Conservation (phyloP, 2,797 vertebrate species). For the Parotocinclus haroldoi region DNA sequence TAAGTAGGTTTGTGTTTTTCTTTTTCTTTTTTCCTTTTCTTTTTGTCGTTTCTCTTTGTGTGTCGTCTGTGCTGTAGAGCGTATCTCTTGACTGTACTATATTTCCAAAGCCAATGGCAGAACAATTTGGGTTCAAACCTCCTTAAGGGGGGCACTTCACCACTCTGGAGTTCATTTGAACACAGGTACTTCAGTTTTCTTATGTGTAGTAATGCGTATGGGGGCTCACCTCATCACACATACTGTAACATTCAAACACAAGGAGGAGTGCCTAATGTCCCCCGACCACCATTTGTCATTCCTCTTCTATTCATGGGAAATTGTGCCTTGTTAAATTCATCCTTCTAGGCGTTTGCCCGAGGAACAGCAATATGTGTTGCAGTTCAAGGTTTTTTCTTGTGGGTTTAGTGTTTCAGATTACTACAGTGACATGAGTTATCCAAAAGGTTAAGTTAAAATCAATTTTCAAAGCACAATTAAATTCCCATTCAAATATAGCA, state of each 20-base stretch:
- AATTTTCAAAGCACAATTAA: neutral
- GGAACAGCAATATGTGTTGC: slow-evolving; percentile 4
- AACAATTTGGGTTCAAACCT: slow-evolving; percentile 65
- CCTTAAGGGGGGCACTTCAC: slow-evolving; percentile 55
- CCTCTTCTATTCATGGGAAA: slow-evolving; percentile 4
- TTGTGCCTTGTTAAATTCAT: slow-evolving; percentile 11
- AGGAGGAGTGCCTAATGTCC: slow-evolving; percentile 15
- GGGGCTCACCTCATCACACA: slow-evolving; percentile 30
- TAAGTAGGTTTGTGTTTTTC: slow-evolving; percentile 60
- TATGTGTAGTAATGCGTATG: slow-evolving; percentile 54
- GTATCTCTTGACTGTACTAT: slow-evolving; percentile 61
- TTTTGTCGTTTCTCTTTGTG: slow-evolving; percentile 58
- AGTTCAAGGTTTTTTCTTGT: too few relatives aligned
- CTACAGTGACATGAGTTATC: slow-evolving; percentile 36
- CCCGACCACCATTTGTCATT: neutral
- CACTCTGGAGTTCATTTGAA: slow-evolving; percentile 58
- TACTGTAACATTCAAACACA: slow-evolving; percentile 31
- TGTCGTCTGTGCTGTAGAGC: slow-evolving; percentile 64
- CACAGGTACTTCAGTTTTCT: slow-evolving; percentile 59
- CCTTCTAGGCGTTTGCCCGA: neutral
- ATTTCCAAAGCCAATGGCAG: slow-evolving; percentile 62
- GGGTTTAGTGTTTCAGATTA: too few relatives aligned
- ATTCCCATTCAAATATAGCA: neutral
- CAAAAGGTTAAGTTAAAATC: neutral
- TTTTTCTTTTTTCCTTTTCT: slow-evolving; percentile 47